A percentile compares a stretch with the other conserved stretches of the same genome.
These are phyloP conservation scores for Brachypalpus laphriformis DNA, from an alignment of 2,888 invertebrate species.

Conservation along the genomic window DNA sequence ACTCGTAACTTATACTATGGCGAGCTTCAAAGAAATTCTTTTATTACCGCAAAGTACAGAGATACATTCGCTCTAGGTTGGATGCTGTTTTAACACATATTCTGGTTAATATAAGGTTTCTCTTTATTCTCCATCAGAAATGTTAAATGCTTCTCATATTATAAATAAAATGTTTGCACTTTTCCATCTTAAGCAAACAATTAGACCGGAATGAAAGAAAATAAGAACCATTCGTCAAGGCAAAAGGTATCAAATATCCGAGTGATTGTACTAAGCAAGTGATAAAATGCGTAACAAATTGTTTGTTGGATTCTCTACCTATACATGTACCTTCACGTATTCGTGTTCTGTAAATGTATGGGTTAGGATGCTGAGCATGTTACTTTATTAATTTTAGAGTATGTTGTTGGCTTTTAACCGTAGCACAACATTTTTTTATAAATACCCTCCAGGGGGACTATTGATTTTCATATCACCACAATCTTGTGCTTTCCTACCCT, in stretches of 20 bases:
- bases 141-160: not conserved
- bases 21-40: not conserved
- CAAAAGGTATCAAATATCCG: constrained; percentile 30
- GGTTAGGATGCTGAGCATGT: not conserved
- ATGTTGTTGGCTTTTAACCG: too few species aligned
- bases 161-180: constrained; percentile 41
- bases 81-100: too few species aligned
- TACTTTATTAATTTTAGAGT: not conserved
- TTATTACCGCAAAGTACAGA: not conserved
- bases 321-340: not conserved
- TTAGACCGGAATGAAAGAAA: constrained; percentile 58
- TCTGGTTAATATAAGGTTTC: constrained; percentile 29
- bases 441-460: too few species aligned
- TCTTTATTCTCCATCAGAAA: not conserved
- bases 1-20: not conserved
- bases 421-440: too few species aligned
- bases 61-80: not conserved
- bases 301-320: not conserved
- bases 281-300: constrained; percentile 7
- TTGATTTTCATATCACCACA: not conserved
- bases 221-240: constrained; percentile 40
- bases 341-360: not conserved
- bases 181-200: constrained; percentile 50
- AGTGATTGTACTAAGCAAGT: constrained; percentile 1
- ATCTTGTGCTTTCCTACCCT: too few species aligned